Percentiles rank a stretch among this genome's conserved stretches.
Evolutionary conservation across 2,888 invertebrate species (phyloP).

Genomic region (Phlogophora meticulosa): DNA sequence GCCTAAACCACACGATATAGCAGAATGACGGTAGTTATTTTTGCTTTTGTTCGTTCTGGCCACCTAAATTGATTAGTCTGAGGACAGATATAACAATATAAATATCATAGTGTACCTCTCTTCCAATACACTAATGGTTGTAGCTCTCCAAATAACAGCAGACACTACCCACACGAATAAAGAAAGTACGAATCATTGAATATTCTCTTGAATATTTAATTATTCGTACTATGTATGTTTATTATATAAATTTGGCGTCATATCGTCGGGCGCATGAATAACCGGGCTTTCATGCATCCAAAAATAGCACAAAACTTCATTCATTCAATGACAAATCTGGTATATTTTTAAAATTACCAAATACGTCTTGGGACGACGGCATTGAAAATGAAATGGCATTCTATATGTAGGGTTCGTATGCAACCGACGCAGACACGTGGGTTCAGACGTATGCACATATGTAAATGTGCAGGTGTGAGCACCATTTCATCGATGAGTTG

Average conservation of each 20-base stretch:
- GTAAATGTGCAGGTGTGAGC: neutral
- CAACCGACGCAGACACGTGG: constrained; percentile 49
- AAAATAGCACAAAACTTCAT: constrained; percentile 37
- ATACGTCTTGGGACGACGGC: constrained; percentile 34
- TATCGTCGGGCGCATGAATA: constrained; percentile 29
- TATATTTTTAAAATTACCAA: constrained; percentile 47
- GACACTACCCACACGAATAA: neutral
- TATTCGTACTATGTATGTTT: constrained; percentile 22
- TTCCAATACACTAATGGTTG: neutral
- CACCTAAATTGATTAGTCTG: neutral
- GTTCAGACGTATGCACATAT: neutral
- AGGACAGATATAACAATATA: neutral
- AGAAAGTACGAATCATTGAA: constrained; percentile 16
- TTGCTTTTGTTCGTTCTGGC: neutral
- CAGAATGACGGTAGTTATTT: neutral
- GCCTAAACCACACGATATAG: constrained; percentile 18
- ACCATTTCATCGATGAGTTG: neutral
- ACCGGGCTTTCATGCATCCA: constrained; percentile 15
- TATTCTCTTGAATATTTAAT: no score
- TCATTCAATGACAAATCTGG: constrained; percentile 33
- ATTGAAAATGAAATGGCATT: constrained; percentile 37
- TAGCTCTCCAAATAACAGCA: neutral
- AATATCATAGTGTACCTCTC: constrained; percentile 3
- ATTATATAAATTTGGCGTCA: constrained; percentile 19
- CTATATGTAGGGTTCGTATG: constrained; percentile 47